Percentiles rank a stretch among this genome's conserved stretches.
These are phyloP conservation scores for Trissoscelio sp. DNA, from an alignment of 2,888 invertebrate species.

Conservation along the genomic window DNA sequence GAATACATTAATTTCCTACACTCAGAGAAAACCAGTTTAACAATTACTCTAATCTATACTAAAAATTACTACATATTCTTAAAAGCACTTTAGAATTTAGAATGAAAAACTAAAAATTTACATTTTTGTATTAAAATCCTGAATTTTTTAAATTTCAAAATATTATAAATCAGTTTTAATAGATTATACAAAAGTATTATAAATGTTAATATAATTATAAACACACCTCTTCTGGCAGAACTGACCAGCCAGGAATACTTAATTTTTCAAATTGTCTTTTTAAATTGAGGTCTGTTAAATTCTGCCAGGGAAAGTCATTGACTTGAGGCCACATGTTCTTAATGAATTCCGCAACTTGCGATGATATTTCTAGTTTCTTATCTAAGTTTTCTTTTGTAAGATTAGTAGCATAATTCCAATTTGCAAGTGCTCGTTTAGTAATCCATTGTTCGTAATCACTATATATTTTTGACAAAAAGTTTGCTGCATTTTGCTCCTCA, in stretches of 20 bases:
- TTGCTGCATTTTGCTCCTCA: conserved; percentile 85
- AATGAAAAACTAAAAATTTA: too few species aligned
- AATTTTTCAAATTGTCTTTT: conserved; percentile 90
- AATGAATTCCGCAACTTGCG: conserved; percentile 86
- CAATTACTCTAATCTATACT: too few species aligned
- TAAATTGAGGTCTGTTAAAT: conserved; percentile 88
- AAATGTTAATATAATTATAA: too few species aligned
- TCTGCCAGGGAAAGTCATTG: conserved; percentile 89
- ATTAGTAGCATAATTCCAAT: conserved; percentile 91
- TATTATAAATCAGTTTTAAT: too few species aligned
- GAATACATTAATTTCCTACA: too few species aligned
- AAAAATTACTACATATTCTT: too few species aligned
- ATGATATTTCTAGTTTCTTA: conserved; percentile 83
- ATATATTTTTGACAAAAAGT: conserved; percentile 87
- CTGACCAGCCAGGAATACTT: conserved; percentile 83
- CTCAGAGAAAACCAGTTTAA: too few species aligned
- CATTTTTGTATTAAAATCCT: too few species aligned
- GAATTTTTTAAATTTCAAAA: too few species aligned
- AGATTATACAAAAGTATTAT: too few species aligned
- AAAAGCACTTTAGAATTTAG: too few species aligned
- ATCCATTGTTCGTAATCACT: conserved; percentile 85
- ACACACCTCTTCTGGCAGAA: conserved; percentile 89
- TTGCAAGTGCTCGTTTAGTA: conserved; percentile 86
- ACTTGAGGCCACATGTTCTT: too few species aligned
- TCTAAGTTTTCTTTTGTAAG: conserved; percentile 89